phyloP scores from a whole-genome alignment of 2,888 invertebrate species.

The Diplolepis rosae region DNA sequence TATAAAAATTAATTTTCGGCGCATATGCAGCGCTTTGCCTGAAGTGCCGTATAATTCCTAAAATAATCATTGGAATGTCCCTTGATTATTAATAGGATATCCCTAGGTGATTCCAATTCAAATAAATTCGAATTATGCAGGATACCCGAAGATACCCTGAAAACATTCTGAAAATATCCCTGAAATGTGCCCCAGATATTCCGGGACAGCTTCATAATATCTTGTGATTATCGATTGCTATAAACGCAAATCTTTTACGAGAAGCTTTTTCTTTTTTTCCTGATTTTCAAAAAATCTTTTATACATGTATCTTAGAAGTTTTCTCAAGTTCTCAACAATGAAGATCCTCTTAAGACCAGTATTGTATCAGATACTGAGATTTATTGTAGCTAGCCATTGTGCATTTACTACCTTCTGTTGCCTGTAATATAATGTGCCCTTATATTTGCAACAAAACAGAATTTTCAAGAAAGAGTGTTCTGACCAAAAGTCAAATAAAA shows the following conservation, averaged over 20 bases:
- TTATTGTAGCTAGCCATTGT: conserved; percentile 37
- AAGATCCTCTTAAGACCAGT: neutral
- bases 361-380: conserved; percentile 33
- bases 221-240: too few relatives aligned
- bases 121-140: too few relatives aligned
- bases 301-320: too few relatives aligned
- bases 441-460: neutral
- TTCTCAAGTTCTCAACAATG: neutral
- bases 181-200: too few relatives aligned
- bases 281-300: too few relatives aligned
- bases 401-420: conserved; percentile 23
- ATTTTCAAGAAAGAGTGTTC: conserved; percentile 10
- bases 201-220: too few relatives aligned
- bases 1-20: neutral
- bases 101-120: too few relatives aligned
- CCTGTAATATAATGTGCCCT: neutral
- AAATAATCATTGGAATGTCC: neutral
- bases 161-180: too few relatives aligned
- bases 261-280: too few relatives aligned
- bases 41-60: neutral
- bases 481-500: neutral
- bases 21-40: neutral
- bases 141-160: too few relatives aligned
- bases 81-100: too few relatives aligned
- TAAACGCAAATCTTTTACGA: too few relatives aligned